phyloP scores from a whole-genome alignment of 1,140 invertebrate species.

The Harpegnathos saltator region DNA sequence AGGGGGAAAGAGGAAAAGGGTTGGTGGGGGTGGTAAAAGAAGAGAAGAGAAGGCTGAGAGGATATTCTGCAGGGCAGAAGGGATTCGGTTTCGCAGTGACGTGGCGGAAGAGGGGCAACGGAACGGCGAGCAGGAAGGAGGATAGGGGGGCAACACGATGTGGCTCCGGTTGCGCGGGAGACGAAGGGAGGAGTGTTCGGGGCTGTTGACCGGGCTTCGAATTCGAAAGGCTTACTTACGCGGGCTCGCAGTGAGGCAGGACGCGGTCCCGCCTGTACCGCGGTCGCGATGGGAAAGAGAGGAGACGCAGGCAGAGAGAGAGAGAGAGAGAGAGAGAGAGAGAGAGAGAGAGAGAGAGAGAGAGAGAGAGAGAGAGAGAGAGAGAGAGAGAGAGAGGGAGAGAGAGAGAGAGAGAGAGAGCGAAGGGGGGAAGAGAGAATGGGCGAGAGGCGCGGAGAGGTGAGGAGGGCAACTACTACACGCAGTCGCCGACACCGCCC shows the following conservation, averaged over 20 bases:
- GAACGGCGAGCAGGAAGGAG: background rate
- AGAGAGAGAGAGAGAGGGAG: background rate
- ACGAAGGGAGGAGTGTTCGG: slow-evolving; percentile 70
- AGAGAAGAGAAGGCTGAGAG: background rate
- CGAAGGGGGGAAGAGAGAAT: background rate
- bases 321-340: background rate
- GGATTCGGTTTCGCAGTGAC: slow-evolving; percentile 54
- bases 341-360: background rate
- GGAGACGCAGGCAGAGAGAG: background rate
- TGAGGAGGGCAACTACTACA: slow-evolving; percentile 50
- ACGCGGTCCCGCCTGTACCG: slow-evolving; percentile 73
- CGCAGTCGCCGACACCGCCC: slow-evolving; percentile 62
- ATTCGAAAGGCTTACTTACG: slow-evolving; percentile 83
- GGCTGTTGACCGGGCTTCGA: slow-evolving; percentile 81
- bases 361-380: background rate
- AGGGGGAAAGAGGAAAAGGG: background rate
- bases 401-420: background rate
- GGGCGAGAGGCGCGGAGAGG: background rate
- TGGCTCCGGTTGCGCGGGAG: background rate
- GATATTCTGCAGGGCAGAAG: slow-evolving; percentile 47
- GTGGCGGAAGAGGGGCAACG: background rate
- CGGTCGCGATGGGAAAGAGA: slow-evolving; percentile 43
- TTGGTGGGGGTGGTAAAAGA: too few species aligned
- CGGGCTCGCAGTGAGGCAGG: slow-evolving; percentile 84
- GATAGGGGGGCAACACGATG: background rate